phyloP scores from a whole-genome alignment of 2,113 vertebrate species.

The Sialia sialis region DNA sequence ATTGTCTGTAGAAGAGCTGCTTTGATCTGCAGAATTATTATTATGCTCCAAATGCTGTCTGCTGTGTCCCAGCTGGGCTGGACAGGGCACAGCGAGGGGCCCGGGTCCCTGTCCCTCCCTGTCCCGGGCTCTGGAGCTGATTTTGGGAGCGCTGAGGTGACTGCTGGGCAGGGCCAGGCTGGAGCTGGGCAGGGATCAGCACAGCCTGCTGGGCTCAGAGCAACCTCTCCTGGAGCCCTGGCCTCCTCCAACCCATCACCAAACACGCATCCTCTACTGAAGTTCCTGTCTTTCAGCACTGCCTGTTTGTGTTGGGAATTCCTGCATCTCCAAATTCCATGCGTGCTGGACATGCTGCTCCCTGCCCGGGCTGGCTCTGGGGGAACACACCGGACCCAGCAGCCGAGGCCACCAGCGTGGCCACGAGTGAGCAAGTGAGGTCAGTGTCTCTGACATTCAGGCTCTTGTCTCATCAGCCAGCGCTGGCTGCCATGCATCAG shows the following conservation, averaged over 20 bases:
- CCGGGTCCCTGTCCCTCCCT: not conserved
- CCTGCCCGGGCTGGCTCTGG: too few relatives aligned
- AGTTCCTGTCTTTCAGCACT: not conserved
- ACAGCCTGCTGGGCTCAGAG: not conserved
- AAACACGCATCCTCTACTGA: fast-evolving
- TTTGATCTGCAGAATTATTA: conserved; percentile 80
- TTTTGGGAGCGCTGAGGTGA: not conserved
- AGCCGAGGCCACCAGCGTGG: not conserved
- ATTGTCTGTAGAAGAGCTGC: conserved; percentile 77
- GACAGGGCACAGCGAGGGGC: not conserved
- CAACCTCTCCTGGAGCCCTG: not conserved
- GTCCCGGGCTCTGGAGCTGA: not conserved
- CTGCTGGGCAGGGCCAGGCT: not conserved
- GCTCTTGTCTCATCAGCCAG: too few relatives aligned
- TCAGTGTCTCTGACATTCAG: too few relatives aligned
- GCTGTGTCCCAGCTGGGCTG: conserved; percentile 71
- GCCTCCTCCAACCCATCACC: fast-evolving
- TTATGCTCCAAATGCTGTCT: conserved; percentile 50
- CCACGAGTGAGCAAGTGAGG: not conserved
- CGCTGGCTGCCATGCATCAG: too few relatives aligned
- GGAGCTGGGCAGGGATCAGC: not conserved
- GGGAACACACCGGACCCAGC: fast-evolving
- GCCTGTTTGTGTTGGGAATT: fast-evolving
- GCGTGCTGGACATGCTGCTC: fast-evolving
- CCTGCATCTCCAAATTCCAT: not conserved